phyloP scores from a whole-genome alignment of 2,888 invertebrate genomes.

The Nomada ferruginata region DNA sequence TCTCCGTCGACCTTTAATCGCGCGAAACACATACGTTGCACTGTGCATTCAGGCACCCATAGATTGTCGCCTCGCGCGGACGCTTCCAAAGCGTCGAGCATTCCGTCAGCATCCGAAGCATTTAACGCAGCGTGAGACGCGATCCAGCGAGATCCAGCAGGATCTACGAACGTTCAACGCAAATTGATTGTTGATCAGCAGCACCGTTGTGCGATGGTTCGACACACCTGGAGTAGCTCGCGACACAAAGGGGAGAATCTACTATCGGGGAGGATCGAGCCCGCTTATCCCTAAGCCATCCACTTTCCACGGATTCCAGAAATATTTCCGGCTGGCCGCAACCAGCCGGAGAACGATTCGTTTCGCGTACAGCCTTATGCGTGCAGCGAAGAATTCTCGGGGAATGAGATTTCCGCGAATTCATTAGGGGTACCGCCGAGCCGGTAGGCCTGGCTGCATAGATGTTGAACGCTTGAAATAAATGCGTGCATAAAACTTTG shows the following conservation, averaged over 20 bases:
- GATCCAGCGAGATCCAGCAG: background rate
- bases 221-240: background rate
- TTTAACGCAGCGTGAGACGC: constrained; percentile 28
- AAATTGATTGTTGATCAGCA: background rate
- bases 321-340: constrained; percentile 47
- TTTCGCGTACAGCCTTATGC: constrained; percentile 52
- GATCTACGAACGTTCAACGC: background rate
- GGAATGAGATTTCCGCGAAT: constrained; percentile 66
- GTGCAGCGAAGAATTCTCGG: constrained; percentile 57
- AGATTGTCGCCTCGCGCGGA: constrained; percentile 5
- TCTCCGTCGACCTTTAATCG: background rate
- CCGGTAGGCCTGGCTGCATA: constrained; percentile 43
- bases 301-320: constrained; percentile 57
- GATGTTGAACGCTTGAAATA: constrained; percentile 64
- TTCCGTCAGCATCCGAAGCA: constrained; percentile 32
- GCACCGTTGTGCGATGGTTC: background rate
- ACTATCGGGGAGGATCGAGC: background rate
- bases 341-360: constrained; percentile 55
- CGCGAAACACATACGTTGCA: background rate
- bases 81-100: constrained; percentile 10
- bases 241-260: background rate
- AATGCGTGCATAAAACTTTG: constrained; percentile 58
- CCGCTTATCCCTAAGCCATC: background rate
- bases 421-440: constrained; percentile 60
- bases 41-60: background rate